Conservation (phyloP, 64 coral and sea anemone genomes). For the Astreopora myriophthalma region DNA sequence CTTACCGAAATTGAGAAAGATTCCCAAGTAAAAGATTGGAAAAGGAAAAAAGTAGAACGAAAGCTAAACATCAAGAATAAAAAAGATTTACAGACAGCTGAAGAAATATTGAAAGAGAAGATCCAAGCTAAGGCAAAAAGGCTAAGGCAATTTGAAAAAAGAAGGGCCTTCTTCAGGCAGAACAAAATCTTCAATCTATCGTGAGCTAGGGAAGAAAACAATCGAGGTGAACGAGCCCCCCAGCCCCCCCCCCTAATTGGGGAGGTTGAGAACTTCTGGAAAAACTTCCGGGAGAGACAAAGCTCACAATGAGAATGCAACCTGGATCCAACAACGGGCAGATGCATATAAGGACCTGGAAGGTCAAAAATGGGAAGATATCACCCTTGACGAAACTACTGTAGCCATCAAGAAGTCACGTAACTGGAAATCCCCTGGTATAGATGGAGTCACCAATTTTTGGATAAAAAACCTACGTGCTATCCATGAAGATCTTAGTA, state of each 20-base stretch:
- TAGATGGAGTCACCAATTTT: slow-evolving; percentile 4
- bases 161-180: background rate
- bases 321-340: background rate
- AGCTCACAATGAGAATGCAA: background rate
- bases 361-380: background rate
- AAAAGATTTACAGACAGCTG: background rate
- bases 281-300: too few species aligned
- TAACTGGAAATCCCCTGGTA: slow-evolving; percentile 26
- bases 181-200: background rate
- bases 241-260: too few species aligned
- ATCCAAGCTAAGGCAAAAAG: slow-evolving; percentile 32
- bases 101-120: slow-evolving; percentile 26
- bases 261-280: too few species aligned
- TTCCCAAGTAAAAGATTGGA: background rate
- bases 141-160: background rate
- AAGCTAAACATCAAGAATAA: background rate
- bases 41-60: background rate
- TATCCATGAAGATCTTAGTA: background rate
- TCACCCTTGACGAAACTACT: background rate
- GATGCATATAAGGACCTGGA: background rate
- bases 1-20: background rate
- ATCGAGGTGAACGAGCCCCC: too few species aligned
- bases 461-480: slow-evolving; percentile 11
- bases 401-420: background rate
- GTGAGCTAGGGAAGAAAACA: too few species aligned